Evolutionary conservation across 2,888 invertebrate species (phyloP).

Genomic region (Andrena camellia): DNA sequence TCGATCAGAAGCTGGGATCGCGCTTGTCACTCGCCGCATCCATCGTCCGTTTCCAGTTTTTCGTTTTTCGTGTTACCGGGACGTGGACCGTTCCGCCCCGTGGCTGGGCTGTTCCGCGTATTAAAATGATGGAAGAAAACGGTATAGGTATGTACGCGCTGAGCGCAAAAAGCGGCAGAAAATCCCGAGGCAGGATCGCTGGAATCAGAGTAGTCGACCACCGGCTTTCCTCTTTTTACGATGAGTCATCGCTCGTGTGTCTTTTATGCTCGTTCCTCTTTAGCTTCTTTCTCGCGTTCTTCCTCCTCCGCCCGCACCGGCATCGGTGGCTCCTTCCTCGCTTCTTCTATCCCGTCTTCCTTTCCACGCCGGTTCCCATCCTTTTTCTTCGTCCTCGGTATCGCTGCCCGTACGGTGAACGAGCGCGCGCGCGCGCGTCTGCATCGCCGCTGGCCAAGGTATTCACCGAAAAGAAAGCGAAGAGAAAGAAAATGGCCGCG

Average conservation of each 20-base stretch:
- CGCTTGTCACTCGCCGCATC: slow-evolving; percentile 39
- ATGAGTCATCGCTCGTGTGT: slow-evolving; percentile 63
- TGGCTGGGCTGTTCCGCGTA: slow-evolving; percentile 10
- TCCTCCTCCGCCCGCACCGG: slow-evolving; percentile 8
- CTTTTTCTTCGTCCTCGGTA: slow-evolving; percentile 24
- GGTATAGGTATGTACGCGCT: slow-evolving; percentile 27
- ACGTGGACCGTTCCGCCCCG: slow-evolving; percentile 25
- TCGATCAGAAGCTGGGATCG: slow-evolving; percentile 27
- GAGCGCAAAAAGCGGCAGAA: slow-evolving; percentile 49
- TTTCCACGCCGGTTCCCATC: neutral
- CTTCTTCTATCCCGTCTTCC: slow-evolving; percentile 23
- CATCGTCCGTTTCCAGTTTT: slow-evolving; percentile 28
- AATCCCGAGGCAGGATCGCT: slow-evolving; percentile 51
- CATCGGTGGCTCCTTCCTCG: neutral
- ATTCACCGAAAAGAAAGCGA: slow-evolving; percentile 59
- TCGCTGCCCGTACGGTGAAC: slow-evolving; percentile 46
- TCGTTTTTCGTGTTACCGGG: slow-evolving; percentile 38
- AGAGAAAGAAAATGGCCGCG: slow-evolving; percentile 61
- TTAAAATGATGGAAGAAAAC: slow-evolving; percentile 48
- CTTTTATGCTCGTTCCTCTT: slow-evolving; percentile 47
- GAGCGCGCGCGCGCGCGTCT: slow-evolving; percentile 35
- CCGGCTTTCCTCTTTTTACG: slow-evolving; percentile 59
- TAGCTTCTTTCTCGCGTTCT: slow-evolving; percentile 46
- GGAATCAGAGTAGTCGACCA: slow-evolving; percentile 59
- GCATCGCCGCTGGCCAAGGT: slow-evolving; percentile 39